Conservation (phyloP, 2,888 invertebrate genomes). For the Drosophila histrio region DNA sequence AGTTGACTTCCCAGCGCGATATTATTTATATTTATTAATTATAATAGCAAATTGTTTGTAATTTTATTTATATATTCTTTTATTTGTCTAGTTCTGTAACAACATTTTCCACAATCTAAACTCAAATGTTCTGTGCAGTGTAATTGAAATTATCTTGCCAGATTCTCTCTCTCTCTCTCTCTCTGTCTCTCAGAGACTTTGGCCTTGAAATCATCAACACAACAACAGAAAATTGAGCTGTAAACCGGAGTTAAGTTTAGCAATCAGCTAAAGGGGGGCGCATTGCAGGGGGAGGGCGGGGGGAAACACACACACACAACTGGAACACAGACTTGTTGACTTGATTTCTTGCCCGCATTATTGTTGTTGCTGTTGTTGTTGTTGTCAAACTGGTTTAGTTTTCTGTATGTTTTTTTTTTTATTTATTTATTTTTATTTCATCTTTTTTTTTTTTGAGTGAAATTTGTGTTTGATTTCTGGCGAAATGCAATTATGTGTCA, state of each 20-base stretch:
- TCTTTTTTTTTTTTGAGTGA: constrained; percentile 32
- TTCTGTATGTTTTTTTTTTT: constrained; percentile 20
- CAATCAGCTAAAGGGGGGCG: constrained; percentile 22
- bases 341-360: constrained; percentile 7
- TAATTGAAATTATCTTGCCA: constrained; percentile 39
- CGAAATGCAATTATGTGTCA: constrained; percentile 40
- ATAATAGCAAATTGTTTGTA: no score
- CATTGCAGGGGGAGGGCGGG: not conserved
- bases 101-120: no score
- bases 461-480: constrained; percentile 41
- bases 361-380: not conserved
- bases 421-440: no score
- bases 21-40: no score
- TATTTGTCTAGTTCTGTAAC: no score
- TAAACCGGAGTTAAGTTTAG: constrained; percentile 45
- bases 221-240: constrained; percentile 43
- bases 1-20: no score
- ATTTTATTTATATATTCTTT: no score
- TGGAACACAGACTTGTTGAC: constrained; percentile 46
- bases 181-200: constrained; percentile 1
- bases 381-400: constrained; percentile 51
- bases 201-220: constrained; percentile 57
- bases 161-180: constrained; percentile 1
- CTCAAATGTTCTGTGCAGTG: constrained; percentile 49
- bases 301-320: no score